phyloP scores from a whole-genome alignment of 2,797 vertebrate species.

The Myotis vivesi region DNA sequence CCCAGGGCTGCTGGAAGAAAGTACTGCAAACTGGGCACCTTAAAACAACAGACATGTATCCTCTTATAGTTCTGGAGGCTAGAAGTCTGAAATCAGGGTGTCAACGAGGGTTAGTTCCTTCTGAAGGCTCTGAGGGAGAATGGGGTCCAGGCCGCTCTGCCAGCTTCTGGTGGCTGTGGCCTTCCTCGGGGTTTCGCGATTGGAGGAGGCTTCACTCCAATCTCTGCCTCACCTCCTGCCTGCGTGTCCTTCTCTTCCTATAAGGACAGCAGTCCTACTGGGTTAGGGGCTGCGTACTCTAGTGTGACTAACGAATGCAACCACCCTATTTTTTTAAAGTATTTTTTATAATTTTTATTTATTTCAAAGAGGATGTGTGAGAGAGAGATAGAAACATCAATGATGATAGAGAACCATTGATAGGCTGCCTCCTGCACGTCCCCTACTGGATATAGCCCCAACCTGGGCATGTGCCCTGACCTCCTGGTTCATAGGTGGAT shows the following conservation, averaged over 20 bases:
- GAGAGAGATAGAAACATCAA: too few species aligned
- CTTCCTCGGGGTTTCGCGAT: not conserved
- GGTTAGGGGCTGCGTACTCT: not conserved
- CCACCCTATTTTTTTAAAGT: not conserved
- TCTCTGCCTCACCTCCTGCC: not conserved
- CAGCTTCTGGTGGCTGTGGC: too few species aligned
- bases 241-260: not conserved
- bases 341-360: too few species aligned
- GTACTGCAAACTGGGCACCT: not conserved
- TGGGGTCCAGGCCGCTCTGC: not conserved
- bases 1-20: not conserved
- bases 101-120: not conserved
- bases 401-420: too few species aligned
- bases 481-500: too few species aligned
- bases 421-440: too few species aligned
- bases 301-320: not conserved
- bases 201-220: fast-evolving
- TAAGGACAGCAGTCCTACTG: not conserved
- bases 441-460: too few species aligned
- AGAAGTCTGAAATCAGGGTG: not conserved
- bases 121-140: not conserved
- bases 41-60: not conserved
- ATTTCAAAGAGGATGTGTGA: too few species aligned
- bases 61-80: not conserved
- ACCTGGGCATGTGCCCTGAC: too few species aligned